Evolutionary conservation across 2,888 invertebrate genomes (phyloP), one percentile per base, ranked within the genome.

Genomic region (Polyommatus icarus): DNA sequence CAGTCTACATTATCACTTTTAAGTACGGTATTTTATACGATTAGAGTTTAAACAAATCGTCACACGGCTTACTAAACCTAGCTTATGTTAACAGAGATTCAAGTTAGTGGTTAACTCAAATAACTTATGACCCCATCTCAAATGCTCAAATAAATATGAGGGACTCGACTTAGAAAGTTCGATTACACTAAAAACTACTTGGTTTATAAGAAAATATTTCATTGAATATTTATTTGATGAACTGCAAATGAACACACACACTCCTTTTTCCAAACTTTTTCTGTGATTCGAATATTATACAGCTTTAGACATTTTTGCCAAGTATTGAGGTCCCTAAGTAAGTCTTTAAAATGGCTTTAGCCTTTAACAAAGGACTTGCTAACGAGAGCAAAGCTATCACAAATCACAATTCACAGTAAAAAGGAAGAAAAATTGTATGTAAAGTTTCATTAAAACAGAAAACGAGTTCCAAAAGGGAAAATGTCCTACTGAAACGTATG

Each of bases 381-480:
- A 15, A 54, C 54, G 54, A 67, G 12, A 29, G 15, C 67, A 67
- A 29, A 67, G 29, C 67, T 67, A 29, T 18, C 29, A 20, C 59
- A 20, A 24, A 24, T 24, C 24, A 24, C 24, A 24, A 24, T 24
- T 15, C 29, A n/a, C 57, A 20, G 1, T 59, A n/a, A 29, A 29
- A 67, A 29, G 24, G 12, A 20, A 20, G 59, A 12, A 61, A 67
- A 67, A 67, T 67, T 50, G 7, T 36, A 59, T n/a, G 29, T 50
- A 50, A 75, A 75, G 15, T 8, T 29, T 10, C 46, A 75, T 50
- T 46, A 50, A 75, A 59, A 32, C n/a, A 67, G 67, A 32, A 50
- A 73, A 24, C 20, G 24, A 6, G 24, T 72, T 40, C 18, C 10
- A 24, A 46, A 46, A 40, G 73, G 73, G 24, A 73, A 73, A 46